These are phyloP conservation scores for Cordilura impudica DNA, from an alignment of 2,888 invertebrate species.

Conservation along the genomic window DNA sequence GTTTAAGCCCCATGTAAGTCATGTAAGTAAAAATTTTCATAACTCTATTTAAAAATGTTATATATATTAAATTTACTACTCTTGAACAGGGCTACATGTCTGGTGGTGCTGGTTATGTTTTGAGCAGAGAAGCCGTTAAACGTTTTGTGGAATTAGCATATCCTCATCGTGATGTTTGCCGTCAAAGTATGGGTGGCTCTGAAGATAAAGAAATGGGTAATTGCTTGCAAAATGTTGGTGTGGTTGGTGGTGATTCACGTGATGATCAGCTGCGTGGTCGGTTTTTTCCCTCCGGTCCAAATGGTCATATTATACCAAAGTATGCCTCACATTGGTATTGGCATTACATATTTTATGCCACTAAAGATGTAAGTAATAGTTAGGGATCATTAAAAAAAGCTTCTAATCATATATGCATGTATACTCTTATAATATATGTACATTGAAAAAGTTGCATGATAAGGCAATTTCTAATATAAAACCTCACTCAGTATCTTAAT, in stretches of 20 bases:
- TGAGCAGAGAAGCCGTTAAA: conserved; percentile 88
- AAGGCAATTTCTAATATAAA: too few relatives aligned
- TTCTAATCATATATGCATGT: too few relatives aligned
- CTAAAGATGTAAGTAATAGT: conserved; percentile 81
- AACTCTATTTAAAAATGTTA: background rate
- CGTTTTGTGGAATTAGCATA: conserved; percentile 87
- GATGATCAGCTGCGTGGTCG: conserved; percentile 90
- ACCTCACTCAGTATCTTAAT: too few relatives aligned
- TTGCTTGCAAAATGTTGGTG: conserved; percentile 89
- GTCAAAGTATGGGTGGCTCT: conserved; percentile 78
- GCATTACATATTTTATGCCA: conserved; percentile 95
- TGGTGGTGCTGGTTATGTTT: conserved; percentile 94
- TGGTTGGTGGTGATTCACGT: conserved; percentile 91
- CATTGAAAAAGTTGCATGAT: too few relatives aligned
- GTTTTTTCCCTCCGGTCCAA: conserved; percentile 88
- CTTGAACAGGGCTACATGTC: conserved; percentile 90
- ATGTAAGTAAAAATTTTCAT: conserved; percentile 78
- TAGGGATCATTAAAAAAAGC: too few relatives aligned
- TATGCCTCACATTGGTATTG: conserved; percentile 93
- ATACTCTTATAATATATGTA: too few relatives aligned
- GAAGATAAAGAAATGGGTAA: conserved; percentile 80
- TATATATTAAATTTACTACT: background rate
- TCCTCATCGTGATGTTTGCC: conserved; percentile 80
- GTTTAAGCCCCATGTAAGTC: conserved; percentile 84
- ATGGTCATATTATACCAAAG: conserved; percentile 90